These are phyloP conservation scores for Callionymus lyra DNA, from an alignment of 2,113 vertebrate genomes.

Conservation along the genomic window DNA sequence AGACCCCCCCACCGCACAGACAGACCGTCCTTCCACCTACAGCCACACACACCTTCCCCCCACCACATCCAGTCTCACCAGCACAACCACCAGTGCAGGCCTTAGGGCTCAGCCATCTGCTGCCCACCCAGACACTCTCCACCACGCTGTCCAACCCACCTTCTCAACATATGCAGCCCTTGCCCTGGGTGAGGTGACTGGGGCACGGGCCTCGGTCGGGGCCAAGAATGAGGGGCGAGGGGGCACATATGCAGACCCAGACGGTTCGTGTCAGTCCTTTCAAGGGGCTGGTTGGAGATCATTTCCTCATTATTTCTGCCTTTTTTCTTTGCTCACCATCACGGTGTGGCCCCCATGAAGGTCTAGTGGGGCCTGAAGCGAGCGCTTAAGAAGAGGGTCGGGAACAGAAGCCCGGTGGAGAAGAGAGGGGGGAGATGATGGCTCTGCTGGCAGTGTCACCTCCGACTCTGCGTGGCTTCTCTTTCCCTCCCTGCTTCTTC, in stretches of 20 bases:
- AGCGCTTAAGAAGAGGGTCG: constrained; percentile 14
- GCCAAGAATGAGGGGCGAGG: constrained; percentile 47
- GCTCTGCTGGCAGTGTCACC: constrained; percentile 33
- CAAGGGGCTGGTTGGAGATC: constrained; percentile 34
- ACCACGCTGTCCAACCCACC: constrained; percentile 41
- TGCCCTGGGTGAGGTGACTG: constrained; percentile 62
- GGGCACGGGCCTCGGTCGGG: constrained; percentile 44
- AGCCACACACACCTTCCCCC: constrained; percentile 13
- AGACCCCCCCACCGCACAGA: constrained; percentile 14
- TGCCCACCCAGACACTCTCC: constrained; percentile 33
- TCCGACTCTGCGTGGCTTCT: constrained; percentile 34
- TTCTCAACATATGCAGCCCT: constrained; percentile 63
- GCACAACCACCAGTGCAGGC: constrained; percentile 47
- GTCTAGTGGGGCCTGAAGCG: constrained; percentile 42
- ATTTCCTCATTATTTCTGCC: constrained; percentile 17
- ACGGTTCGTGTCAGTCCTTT: constrained; percentile 23
- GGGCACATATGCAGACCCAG: constrained; percentile 58
- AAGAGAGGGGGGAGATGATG: neutral
- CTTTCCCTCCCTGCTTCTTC: constrained; percentile 34
- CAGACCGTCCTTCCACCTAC: neutral
- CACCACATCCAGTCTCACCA: constrained; percentile 24
- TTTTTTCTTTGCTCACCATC: constrained; percentile 31
- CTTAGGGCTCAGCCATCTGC: constrained; percentile 62
- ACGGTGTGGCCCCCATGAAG: constrained; percentile 43
- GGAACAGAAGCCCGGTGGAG: constrained; percentile 15